phyloP scores from a whole-genome alignment of 1,140 invertebrate species.

The Camponotus floridanus region DNA sequence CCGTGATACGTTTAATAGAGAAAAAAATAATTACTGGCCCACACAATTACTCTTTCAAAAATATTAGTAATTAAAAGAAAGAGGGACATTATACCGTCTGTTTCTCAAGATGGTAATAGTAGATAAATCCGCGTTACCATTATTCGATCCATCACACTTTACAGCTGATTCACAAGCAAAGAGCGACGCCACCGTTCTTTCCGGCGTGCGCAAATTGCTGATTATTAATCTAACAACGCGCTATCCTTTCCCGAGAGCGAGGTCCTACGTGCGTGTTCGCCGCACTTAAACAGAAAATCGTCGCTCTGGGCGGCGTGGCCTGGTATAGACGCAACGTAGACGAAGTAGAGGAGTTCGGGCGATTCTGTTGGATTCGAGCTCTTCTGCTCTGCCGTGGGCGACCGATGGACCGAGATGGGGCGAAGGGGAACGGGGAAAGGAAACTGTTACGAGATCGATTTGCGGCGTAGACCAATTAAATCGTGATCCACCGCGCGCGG shows the following conservation, averaged over 20 bases:
- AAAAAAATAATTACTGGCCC: neutral
- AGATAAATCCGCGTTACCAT: neutral
- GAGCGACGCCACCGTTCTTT: conserved; percentile 34
- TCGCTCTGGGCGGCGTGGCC: conserved; percentile 40
- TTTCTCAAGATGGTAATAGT: too few species aligned
- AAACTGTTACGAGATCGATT: conserved; percentile 68
- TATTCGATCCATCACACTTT: conserved; percentile 54
- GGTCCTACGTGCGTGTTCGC: conserved; percentile 30
- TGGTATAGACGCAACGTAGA: conserved; percentile 48
- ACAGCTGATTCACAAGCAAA: conserved; percentile 35
- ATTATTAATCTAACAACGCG: conserved; percentile 64
- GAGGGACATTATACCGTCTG: neutral
- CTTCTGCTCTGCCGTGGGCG: conserved; percentile 39
- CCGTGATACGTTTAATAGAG: neutral
- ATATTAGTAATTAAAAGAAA: neutral
- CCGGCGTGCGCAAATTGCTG: conserved; percentile 54
- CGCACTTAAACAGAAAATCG: conserved; percentile 58
- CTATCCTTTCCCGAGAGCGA: conserved; percentile 46
- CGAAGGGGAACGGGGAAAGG: neutral
- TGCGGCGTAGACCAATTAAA: conserved; percentile 72
- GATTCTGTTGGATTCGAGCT: neutral
- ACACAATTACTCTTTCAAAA: neutral
- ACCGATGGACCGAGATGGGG: neutral
- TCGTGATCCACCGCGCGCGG: conserved; percentile 65
- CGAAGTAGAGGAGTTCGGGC: neutral